Evolutionary conservation across 1,140 invertebrate genomes (phyloP), one percentile per base, ranked within the genome.

Genomic region (Steinernema khuongi): DNA sequence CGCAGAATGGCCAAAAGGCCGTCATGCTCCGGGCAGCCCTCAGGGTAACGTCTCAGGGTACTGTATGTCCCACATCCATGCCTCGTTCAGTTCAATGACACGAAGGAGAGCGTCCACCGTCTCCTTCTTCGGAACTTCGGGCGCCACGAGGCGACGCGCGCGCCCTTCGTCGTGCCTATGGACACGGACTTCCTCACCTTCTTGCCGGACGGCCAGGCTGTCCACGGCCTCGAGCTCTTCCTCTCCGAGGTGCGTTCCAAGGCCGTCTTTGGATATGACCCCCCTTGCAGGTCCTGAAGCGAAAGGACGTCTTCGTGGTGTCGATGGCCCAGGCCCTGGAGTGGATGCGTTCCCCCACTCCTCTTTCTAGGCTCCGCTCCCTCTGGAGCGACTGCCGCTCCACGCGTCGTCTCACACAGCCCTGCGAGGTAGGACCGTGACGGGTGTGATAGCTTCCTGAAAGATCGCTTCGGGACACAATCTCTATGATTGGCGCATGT

Each of bases 291-390:
- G 69, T 82, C 44, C 69, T 83, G 14, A 30, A 72, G n/a, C 71
- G 73, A 32, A 68, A 71, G 19, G 81, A 83, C 50, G 80, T 81
- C 11, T 83, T 71, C 50, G 75, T 80, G 14, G 81, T 83, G 14
- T 79, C 81, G 19, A 78, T 79, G 68, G 29, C 28, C 14, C 81
- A 84, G 36, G 73, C 78, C 1, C 67, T 83, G 19, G 77, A 84
- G 31, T 83, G 83, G 83, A 75, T 85, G 44, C 68, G 72, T 60
- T 68, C 60, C 22, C 81, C 81, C 14, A 80, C 73, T 14, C 36
- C 70, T 1, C 22, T 84, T 14, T 41, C 67, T n/a, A 79, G 77
- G n/a, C 22, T 84, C 7, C 68, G 67, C 32, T 68, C 70, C 28
- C 78, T 82, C 31, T 82, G 81, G 81, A 69, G 81, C 71, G 73